Percentiles rank a stretch among this genome's conserved stretches.
Evolutionary conservation across 2,113 vertebrate species (phyloP).

Genomic region (Gallinago media): DNA sequence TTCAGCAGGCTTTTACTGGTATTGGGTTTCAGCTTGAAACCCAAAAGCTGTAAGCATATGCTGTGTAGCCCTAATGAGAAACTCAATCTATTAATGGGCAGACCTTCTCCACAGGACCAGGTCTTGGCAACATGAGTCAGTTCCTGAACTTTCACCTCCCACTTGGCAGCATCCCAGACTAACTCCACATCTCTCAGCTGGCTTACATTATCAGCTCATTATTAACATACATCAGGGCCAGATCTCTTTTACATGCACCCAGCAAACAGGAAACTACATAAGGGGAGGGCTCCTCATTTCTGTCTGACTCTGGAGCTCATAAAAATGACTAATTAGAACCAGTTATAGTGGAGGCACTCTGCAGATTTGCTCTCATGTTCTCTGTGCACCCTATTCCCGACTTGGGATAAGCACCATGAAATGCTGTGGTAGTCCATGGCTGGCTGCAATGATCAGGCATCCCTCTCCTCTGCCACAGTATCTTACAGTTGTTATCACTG

Average conservation of each 20-base stretch:
- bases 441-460: neutral
- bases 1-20: conserved; percentile 37
- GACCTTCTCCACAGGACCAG: conserved; percentile 54
- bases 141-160: conserved; percentile 71
- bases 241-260: conserved; percentile 60
- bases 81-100: conserved; percentile 62
- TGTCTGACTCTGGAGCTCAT: conserved; percentile 67
- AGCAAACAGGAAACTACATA: conserved; percentile 70
- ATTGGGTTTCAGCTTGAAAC: conserved; percentile 52
- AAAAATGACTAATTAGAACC: conserved; percentile 73
- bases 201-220: conserved; percentile 74
- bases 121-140: conserved; percentile 67
- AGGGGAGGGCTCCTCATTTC: conserved; percentile 65
- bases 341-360: neutral
- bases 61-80: conserved; percentile 68
- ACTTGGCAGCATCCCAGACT: conserved; percentile 61
- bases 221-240: conserved; percentile 71
- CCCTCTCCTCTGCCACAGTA: neutral
- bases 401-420: neutral
- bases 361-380: neutral
- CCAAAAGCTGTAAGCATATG: conserved; percentile 48
- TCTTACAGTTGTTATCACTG: neutral
- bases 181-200: conserved; percentile 68
- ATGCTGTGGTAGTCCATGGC: neutral
- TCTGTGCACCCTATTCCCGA: neutral